phyloP scores from a whole-genome alignment of 2,113 vertebrate genomes.

The Lutjanus erythropterus region DNA sequence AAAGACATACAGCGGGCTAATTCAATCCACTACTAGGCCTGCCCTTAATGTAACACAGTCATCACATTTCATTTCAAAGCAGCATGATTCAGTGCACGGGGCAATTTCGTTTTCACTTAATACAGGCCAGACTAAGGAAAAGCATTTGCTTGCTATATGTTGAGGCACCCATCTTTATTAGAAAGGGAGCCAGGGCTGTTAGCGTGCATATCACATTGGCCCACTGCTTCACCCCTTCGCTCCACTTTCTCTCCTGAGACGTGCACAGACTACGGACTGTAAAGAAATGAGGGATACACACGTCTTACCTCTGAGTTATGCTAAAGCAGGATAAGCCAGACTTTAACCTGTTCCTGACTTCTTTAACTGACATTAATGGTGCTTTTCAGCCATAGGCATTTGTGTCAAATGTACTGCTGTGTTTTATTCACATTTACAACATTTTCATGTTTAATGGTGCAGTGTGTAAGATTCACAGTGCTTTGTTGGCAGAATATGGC shows the following conservation, averaged over 20 bases:
- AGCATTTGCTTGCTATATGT: conserved; percentile 30
- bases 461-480: no score
- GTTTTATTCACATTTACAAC: neutral
- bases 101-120: conserved; percentile 17
- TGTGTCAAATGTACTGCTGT: neutral
- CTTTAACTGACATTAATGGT: neutral
- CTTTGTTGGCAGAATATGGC: no score
- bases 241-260: conserved; percentile 23
- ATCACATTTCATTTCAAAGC: conserved; percentile 47
- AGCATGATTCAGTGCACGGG: conserved; percentile 22
- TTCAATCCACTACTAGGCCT: conserved; percentile 34
- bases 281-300: conserved; percentile 1
- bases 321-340: neutral
- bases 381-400: neutral
- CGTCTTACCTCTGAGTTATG: neutral
- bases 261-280: conserved; percentile 37
- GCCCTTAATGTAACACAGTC: conserved; percentile 43
- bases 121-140: conserved; percentile 10
- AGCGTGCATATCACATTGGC: conserved; percentile 41
- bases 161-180: conserved; percentile 38
- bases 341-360: neutral
- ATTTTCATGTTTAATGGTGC: neutral
- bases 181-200: conserved; percentile 25
- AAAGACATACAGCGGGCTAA: conserved; percentile 38
- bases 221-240: conserved; percentile 32